A percentile compares a stretch with the other conserved stretches of the same genome.
These are phyloP conservation scores for Oreochromis tanganicae DNA, from an alignment of 2,113 vertebrate species.

Conservation along the genomic window DNA sequence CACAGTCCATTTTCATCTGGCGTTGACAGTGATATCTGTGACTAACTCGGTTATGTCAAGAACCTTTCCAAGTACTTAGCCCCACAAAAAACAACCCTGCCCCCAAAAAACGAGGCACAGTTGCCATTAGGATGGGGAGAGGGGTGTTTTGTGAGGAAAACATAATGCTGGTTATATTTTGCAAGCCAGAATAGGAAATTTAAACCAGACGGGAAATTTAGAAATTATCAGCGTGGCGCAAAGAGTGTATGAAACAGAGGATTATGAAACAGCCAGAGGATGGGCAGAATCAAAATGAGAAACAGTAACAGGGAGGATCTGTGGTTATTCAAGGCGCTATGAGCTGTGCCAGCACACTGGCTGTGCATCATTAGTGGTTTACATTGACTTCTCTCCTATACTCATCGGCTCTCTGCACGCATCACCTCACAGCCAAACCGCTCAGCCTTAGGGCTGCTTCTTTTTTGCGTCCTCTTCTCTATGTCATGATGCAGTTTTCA, in stretches of 20 bases:
- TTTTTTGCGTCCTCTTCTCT: not conserved
- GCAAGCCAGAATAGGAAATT: conserved; percentile 33
- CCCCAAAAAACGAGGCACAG: not conserved
- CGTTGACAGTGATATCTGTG: not conserved
- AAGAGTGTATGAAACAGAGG: not conserved
- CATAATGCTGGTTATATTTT: not conserved
- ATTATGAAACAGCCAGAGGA: not conserved
- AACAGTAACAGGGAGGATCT: not conserved
- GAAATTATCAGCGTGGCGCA: not conserved
- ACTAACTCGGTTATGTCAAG: conserved; percentile 5
- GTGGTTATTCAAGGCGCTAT: conserved; percentile 6
- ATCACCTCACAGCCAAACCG: conserved; percentile 13
- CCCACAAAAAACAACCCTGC: not conserved
- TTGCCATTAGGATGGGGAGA: conserved; percentile 1
- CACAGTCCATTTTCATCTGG: not conserved
- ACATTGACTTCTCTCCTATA: not conserved
- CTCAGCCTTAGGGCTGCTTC: not conserved
- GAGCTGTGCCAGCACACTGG: conserved; percentile 11
- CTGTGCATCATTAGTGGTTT: conserved; percentile 31
- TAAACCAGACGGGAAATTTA: conserved; percentile 48
- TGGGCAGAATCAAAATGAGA: conserved; percentile 14
- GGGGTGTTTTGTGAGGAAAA: not conserved
- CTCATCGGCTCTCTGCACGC: not conserved
- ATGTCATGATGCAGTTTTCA: not conserved
- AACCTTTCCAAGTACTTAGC: conserved; percentile 8